Evolutionary conservation across 2,797 vertebrate species (phyloP), one percentile per base, ranked within the genome.

Genomic region (Poecilia velifera): DNA sequence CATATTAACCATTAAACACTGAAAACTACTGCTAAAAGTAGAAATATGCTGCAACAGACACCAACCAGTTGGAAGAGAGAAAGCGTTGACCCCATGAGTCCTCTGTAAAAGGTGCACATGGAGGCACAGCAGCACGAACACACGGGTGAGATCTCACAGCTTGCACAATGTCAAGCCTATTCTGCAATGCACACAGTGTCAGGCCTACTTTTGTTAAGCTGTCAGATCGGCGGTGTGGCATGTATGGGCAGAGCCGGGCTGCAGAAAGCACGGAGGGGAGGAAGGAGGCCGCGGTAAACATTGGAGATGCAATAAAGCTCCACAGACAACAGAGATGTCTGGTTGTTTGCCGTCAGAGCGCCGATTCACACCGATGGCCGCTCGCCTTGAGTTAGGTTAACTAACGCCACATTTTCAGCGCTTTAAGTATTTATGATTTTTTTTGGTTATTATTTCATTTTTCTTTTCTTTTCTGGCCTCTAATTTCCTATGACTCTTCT

Each of bases 121-220:
- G 73, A 80, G n/a, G 73, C 82, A 82, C 88, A 81, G 16, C 39
- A 34, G 74, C 76, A 64, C 57, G 74, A 85, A 80, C 49, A 72
- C 84, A 59, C 78, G 45, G 79, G 72, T 84, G 81, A 83, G 78
- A 71, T 84, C 78, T 72, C 49, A 12, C 49, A n/a, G 43, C 80
- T 68, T 41, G 49, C 73, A 73, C 82, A 79, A 39, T 76, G 68
- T 73, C 76, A 82, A 80, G 78, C 71, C 83, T 79, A 81, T 84
- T 87, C 66, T 80, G 87, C 79, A 72, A 22, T 39, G 39, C 77
- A 74, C 73, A 74, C 82, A 73, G 10, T 57, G 66, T 73, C 79
- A 83, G 83, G 78, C 74, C 83, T 76, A 84, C 83, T 86, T 62
- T 66, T 87, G 84, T 75, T 86, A 82, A 91, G 83, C 81, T 89